These are phyloP conservation scores for Cossypha niveicapilla DNA, from an alignment of 2,797 vertebrate species.

Conservation along the genomic window DNA sequence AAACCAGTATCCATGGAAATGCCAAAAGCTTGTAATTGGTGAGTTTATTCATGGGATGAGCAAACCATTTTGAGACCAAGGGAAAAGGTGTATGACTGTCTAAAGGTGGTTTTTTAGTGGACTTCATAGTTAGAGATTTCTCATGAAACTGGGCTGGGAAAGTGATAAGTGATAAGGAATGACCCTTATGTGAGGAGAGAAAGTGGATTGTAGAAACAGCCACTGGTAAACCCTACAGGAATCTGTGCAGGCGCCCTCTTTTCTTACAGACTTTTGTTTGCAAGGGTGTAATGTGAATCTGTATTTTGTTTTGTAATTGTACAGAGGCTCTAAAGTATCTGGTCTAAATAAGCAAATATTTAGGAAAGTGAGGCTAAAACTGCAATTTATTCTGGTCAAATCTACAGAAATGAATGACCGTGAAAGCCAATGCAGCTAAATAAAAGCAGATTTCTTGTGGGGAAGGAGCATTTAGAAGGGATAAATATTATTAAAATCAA, in stretches of 20 bases:
- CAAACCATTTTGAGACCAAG: not conserved
- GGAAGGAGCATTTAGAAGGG: not conserved
- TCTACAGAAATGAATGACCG: not conserved
- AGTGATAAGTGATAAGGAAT: not conserved
- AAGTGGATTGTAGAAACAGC: not conserved
- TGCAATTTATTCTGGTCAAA: not conserved
- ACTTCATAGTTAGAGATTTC: not conserved
- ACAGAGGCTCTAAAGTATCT: not conserved
- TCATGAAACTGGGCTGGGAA: not conserved
- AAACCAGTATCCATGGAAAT: not conserved
- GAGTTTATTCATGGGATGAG: not conserved
- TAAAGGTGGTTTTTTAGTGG: not conserved
- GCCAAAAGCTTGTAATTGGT: not conserved
- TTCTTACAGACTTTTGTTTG: not conserved
- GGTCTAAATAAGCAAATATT: not conserved
- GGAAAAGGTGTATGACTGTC: not conserved
- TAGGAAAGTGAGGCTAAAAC: not conserved
- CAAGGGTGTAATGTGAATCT: not conserved
- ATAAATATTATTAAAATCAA: conserved; percentile 21
- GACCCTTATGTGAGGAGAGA: not conserved
- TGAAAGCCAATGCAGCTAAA: not conserved
- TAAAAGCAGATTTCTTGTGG: not conserved
- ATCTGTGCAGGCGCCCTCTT: not conserved
- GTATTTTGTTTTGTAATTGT: not conserved
- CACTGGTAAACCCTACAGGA: not conserved